A percentile compares a stretch with the other conserved stretches of the same genome.
Evolutionary conservation across 2,888 invertebrate species (phyloP).

Genomic region (Ectemnius cavifrons): DNA sequence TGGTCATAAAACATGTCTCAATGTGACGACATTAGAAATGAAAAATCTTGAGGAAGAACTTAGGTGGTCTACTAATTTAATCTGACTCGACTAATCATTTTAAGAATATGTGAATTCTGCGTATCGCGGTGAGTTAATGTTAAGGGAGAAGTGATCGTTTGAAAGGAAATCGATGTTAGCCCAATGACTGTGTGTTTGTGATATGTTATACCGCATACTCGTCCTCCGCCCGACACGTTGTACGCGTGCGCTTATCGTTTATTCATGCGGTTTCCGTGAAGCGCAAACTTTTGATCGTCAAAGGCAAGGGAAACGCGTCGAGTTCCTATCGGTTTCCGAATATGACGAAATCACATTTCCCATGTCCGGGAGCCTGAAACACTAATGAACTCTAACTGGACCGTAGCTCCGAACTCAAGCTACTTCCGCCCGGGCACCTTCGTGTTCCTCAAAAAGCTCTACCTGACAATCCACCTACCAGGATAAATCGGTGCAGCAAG

Average conservation of each 20-base stretch:
- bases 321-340: slow-evolving; percentile 14
- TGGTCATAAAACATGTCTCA: no score
- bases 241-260: slow-evolving; percentile 40
- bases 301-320: slow-evolving; percentile 21
- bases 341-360: slow-evolving; percentile 29
- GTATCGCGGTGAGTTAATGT: neutral
- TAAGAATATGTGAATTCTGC: no score
- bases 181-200: slow-evolving; percentile 51
- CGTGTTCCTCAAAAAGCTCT: no score
- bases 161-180: slow-evolving; percentile 47
- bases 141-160: slow-evolving; percentile 31
- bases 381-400: slow-evolving; percentile 1
- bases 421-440: no score
- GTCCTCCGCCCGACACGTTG: slow-evolving; percentile 33
- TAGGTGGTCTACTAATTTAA: no score
- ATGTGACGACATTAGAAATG: no score
- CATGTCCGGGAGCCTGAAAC: slow-evolving; percentile 5
- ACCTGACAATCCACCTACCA: no score
- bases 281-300: slow-evolving; percentile 39
- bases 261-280: slow-evolving; percentile 38
- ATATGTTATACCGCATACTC: slow-evolving; percentile 49
- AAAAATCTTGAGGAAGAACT: no score
- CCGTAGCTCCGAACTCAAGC: neutral
- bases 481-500: no score
- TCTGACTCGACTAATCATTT: no score